phyloP scores from a whole-genome alignment of 2,888 invertebrate species.

The Rhyacophila evoluta region DNA sequence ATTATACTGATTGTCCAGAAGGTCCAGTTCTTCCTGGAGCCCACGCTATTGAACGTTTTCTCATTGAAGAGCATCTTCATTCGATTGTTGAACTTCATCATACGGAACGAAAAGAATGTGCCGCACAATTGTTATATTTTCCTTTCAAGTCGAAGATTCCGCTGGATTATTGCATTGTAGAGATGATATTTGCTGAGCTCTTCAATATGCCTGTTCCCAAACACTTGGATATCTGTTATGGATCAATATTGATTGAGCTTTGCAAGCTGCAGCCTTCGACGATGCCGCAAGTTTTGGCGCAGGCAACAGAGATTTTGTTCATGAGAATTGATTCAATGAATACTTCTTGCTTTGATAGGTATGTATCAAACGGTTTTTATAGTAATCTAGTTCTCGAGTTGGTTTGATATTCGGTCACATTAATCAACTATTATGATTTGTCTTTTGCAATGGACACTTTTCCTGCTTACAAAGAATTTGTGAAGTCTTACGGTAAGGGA shows the following conservation, averaged over 20 bases:
- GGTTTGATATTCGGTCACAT: too few relatives aligned
- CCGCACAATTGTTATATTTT: constrained; percentile 90
- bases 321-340: constrained; percentile 98
- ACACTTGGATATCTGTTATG: constrained; percentile 93
- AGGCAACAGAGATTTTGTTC: constrained; percentile 97
- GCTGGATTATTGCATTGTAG: constrained; percentile 97
- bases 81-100: constrained; percentile 92
- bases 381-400: too few relatives aligned
- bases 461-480: too few relatives aligned
- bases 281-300: constrained; percentile 97
- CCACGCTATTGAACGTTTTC: constrained; percentile 96
- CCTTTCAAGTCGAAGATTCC: constrained; percentile 95
- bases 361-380: too few relatives aligned
- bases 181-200: constrained; percentile 94
- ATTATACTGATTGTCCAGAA: constrained; percentile 98
- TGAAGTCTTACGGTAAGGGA: too few relatives aligned
- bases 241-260: constrained; percentile 94
- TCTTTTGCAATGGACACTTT: too few relatives aligned
- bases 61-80: constrained; percentile 97
- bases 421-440: too few relatives aligned
- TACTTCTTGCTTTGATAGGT: constrained; percentile 94
- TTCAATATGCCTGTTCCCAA: constrained; percentile 93
- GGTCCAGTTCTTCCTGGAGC: constrained; percentile 92
- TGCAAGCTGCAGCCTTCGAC: constrained; percentile 97
- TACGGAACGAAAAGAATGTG: constrained; percentile 94